A percentile compares a stretch with the other conserved stretches of the same genome.
Evolutionary conservation across 2,113 vertebrate genomes (phyloP).

Genomic region (Oreochromis tanganicae): DNA sequence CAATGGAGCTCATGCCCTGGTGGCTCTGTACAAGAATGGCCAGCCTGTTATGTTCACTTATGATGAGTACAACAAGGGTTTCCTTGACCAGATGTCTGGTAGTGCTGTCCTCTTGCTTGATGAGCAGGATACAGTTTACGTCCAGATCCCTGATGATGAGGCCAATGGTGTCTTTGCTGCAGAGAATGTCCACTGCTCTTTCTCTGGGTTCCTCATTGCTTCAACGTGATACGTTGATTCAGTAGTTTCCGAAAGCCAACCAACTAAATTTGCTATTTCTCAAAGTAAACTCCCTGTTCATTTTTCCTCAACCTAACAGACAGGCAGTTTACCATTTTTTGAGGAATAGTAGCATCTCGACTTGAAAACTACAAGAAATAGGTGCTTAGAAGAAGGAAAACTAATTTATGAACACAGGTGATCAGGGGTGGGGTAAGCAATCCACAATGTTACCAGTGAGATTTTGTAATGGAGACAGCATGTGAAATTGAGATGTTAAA

Average conservation of each 20-base stretch:
- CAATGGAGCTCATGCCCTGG: constrained; percentile 90
- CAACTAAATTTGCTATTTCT: constrained; percentile 73
- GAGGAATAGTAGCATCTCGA: constrained; percentile 71
- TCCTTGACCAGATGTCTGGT: constrained; percentile 96
- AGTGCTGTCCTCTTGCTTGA: constrained; percentile 86
- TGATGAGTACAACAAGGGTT: constrained; percentile 94
- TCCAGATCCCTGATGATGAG: constrained; percentile 90
- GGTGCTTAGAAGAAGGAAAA: constrained; percentile 74
- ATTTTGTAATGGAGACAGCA: constrained; percentile 65
- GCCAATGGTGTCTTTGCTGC: constrained; percentile 93
- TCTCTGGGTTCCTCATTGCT: constrained; percentile 94
- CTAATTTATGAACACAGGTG: constrained; percentile 73
- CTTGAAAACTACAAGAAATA: constrained; percentile 73
- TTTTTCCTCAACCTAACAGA: constrained; percentile 40
- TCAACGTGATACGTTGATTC: constrained; percentile 80
- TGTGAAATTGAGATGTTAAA: constrained; percentile 69
- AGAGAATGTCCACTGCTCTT: constrained; percentile 93
- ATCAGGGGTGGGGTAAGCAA: constrained; percentile 72
- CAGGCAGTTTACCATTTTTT: constrained; percentile 67
- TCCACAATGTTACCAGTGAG: constrained; percentile 64
- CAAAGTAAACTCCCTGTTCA: constrained; percentile 65
- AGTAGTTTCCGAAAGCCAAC: constrained; percentile 43
- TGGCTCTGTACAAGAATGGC: constrained; percentile 93
- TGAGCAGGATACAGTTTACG: constrained; percentile 92
- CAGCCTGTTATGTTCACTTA: constrained; percentile 92